Percentiles rank a stretch among this genome's conserved stretches.
phyloP scores from a whole-genome alignment of 2,797 vertebrate genomes.

The Notolepis coatsorum region DNA sequence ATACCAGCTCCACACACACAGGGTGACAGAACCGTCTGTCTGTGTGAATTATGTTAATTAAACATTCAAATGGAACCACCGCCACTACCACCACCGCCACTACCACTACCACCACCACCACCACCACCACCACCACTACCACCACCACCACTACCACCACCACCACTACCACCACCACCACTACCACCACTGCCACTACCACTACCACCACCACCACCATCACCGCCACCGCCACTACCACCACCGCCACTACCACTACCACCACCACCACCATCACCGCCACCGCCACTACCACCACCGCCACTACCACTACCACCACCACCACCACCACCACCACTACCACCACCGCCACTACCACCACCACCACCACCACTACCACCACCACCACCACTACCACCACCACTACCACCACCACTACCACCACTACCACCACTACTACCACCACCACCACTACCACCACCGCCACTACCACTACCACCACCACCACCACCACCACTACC shows the following conservation, averaged over 20 bases:
- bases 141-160: slow-evolving; percentile 35
- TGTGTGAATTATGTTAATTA: slow-evolving; percentile 39
- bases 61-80: slow-evolving; percentile 45
- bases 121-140: slow-evolving; percentile 52
- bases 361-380: slow-evolving; percentile 53
- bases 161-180: slow-evolving; percentile 44
- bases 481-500: slow-evolving; percentile 32
- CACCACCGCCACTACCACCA: slow-evolving; percentile 44
- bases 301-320: too few relatives aligned
- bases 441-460: slow-evolving; percentile 40
- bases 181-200: slow-evolving; percentile 48
- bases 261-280: slow-evolving; percentile 40
- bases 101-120: slow-evolving; percentile 39
- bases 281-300: slow-evolving; percentile 38
- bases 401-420: slow-evolving; percentile 40
- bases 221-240: slow-evolving; percentile 44
- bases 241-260: slow-evolving; percentile 52
- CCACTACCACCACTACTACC: slow-evolving; percentile 52
- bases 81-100: slow-evolving; percentile 41
- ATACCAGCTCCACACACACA: slow-evolving; percentile 14
- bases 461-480: slow-evolving; percentile 40
- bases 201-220: slow-evolving; percentile 35
- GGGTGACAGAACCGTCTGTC: slow-evolving; percentile 16
- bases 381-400: slow-evolving; percentile 39
- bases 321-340: slow-evolving; percentile 35